Evolutionary conservation across 2,888 invertebrate species (phyloP), one percentile per base, ranked within the genome.

Genomic region (Leucania comma): DNA sequence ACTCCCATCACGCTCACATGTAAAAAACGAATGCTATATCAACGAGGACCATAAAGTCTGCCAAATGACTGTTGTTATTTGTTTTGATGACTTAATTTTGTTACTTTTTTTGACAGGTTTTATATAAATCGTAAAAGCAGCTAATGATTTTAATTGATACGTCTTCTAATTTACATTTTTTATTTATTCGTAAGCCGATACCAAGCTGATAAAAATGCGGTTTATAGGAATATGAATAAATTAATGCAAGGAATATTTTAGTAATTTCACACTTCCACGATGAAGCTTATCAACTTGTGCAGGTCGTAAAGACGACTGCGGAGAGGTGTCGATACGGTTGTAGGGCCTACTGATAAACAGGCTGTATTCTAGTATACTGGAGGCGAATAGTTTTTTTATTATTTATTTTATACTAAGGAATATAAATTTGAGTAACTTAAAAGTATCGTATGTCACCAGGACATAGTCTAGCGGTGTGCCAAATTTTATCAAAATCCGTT

Each of bases 51-150:
- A 78, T 80, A 76, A 84, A 80, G 58, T 69, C 57, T 59, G 72
- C 78, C 74, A 82, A 87, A 86, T 87, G 76, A 82, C 75, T 70
- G 74, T 77, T 72, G 83, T 88, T 87, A 87, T 87, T 88, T 85
- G 83, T 84, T 86, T 86, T 88, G 87, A 90, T 88, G 86, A 80
- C 88, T 89, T 88, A 86, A 89, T 90, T 87, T 84, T 80, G 77
- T 83, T 83, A 70, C 75, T 78, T 78, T 83, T 75, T 72, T 66
- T 71, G 77, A 78, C 67, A 68, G 67, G 72, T 78, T 80, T 88
- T 87, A 85, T 83, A 70, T 80, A 87, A 84, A 83, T 86, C 84
- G 78, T 86, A 87, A 87, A 84, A 77, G 54, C 57, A 68, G 64
- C 66, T 78, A 72, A 75, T 72, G 66, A 60, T 72, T 80, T 85